Evolutionary conservation across 2,797 vertebrate species (phyloP), one percentile per base, ranked within the genome.

Genomic region (Malacoraja senta): DNA sequence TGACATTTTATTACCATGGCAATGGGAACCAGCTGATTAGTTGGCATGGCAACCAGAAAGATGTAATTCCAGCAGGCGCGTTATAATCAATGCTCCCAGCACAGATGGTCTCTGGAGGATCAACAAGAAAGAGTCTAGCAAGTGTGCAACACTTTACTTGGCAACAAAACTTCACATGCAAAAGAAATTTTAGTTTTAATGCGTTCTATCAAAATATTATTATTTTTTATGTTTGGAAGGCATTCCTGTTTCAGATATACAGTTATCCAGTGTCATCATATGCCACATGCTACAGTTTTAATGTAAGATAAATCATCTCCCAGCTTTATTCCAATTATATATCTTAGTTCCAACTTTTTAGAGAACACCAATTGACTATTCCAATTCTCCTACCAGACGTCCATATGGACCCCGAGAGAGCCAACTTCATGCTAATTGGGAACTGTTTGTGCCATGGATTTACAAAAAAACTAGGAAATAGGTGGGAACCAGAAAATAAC

Each of bases 51-150:
- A 99, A 99, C 98, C 97, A 98, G 98, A 99, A 98, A 99, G 98
- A 99, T 99, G 98, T 99, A 99, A 99, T 99, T 98, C 99, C 98
- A 97, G 97, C 98, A 99, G 98, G 99, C 98, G 98, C 97, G 98
- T 98, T 99, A 98, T 99, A 99, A 99, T 99, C 98, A 99, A 99
- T 99, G 98, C 98, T 98, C 98, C 98, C 98, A 98, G 98, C 98
- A 97, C 99, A 99, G 98, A 99, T 98, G 98, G 97, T 98, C 98
- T 98, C 98, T 96, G 95, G 98, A 98, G 98, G 98, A 99, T 99
- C 98, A 98, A 98, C 98, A 98, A 98, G 97, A 98, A 98, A 98
- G 98, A 97, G 97, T 97, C 97, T 98, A 97, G 97, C 97, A 97
- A 98, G 97, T 97, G 96, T 97, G 97, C 96, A 96, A 97, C 93